phyloP scores from a whole-genome alignment of 2,113 vertebrate genomes.

The Nibea albiflora region DNA sequence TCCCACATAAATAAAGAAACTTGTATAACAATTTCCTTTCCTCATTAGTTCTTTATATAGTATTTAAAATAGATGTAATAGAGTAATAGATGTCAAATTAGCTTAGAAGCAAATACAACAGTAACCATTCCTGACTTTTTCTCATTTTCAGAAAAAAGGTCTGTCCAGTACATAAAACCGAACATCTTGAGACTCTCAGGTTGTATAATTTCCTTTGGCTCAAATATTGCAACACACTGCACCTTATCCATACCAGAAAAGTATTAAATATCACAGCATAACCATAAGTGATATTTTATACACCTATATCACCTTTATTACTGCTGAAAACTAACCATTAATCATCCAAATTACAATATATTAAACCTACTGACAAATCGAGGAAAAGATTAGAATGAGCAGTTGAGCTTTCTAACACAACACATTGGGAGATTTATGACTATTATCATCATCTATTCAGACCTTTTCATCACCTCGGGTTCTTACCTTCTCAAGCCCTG shows the following conservation, averaged over 20 bases:
- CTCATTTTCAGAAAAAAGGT: not conserved
- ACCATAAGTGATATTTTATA: conserved; percentile 35
- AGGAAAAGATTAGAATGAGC: conserved; percentile 53
- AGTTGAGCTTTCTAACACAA: conserved; percentile 45
- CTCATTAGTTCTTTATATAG: not conserved
- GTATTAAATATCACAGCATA: conserved; percentile 6
- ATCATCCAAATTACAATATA: conserved; percentile 58
- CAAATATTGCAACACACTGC: not conserved
- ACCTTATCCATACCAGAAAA: not conserved
- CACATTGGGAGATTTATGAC: conserved; percentile 61
- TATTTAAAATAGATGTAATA: not conserved
- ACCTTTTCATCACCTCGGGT: conserved; percentile 57
- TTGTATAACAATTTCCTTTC: too few species aligned
- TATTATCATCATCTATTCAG: conserved; percentile 57
- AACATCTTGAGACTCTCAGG: not conserved
- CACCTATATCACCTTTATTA: conserved; percentile 20
- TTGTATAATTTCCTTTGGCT: not conserved
- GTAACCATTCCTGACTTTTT: not conserved
- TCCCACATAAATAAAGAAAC: too few species aligned
- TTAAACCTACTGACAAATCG: conserved; percentile 48
- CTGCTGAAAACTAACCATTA: conserved; percentile 34
- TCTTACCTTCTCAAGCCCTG: conserved; percentile 48
- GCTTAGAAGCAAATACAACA: not conserved
- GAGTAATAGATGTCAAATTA: not conserved
- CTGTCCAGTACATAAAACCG: not conserved